phyloP scores from a whole-genome alignment of 2,113 vertebrate species.

The Gasterosteus nipponicus region DNA sequence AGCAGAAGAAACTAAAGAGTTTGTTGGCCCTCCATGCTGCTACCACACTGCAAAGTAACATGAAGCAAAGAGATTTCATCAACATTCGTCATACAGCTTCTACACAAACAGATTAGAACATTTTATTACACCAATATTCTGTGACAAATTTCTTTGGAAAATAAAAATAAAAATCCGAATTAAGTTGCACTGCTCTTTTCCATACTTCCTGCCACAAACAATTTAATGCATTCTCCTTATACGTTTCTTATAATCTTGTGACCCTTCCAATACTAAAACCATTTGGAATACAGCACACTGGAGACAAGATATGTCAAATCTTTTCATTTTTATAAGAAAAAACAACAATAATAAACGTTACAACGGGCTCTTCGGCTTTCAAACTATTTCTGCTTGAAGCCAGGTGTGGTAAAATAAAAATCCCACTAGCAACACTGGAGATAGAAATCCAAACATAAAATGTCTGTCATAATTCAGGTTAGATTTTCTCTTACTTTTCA shows the following conservation, averaged over 20 bases:
- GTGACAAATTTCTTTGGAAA: not conserved
- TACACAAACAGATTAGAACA: not conserved
- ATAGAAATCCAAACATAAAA: not conserved
- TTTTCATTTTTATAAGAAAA: not conserved
- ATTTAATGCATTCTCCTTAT: not conserved
- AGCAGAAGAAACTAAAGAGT: slow-evolving; percentile 24
- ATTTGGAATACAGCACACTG: not conserved
- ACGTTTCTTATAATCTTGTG: not conserved
- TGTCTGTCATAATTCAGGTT: too few species aligned
- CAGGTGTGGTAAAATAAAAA: not conserved
- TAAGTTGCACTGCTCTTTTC: not conserved
- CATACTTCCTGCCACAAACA: not conserved
- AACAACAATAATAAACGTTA: too few species aligned
- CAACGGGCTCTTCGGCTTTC: not conserved
- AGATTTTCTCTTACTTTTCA: not conserved
- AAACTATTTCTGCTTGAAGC: not conserved
- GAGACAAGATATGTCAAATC: not conserved
- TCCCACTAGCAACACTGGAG: not conserved
- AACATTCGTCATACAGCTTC: not conserved
- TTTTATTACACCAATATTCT: not conserved
- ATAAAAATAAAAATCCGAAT: not conserved
- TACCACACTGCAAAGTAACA: slow-evolving; percentile 2
- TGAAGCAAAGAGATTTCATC: not conserved
- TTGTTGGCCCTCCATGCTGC: slow-evolving; percentile 20
- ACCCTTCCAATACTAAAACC: not conserved